Conservation (phyloP, 2,888 invertebrate species). For the Rugalucina vietnamica region DNA sequence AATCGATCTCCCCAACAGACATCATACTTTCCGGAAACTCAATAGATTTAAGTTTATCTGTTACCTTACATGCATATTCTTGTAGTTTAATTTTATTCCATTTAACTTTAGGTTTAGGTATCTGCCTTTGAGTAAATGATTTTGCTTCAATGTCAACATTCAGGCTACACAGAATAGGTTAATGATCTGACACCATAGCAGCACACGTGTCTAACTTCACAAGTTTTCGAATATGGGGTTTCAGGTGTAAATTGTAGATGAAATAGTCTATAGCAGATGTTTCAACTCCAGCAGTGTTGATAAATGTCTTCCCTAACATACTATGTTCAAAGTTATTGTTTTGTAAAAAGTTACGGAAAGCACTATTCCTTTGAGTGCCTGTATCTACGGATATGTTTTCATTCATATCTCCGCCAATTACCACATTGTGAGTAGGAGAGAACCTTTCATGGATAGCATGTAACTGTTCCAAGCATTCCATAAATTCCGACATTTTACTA, state of each 20-base stretch:
- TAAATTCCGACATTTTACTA: not conserved
- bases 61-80: not conserved
- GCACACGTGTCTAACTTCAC: not conserved
- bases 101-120: not conserved
- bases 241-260: no score
- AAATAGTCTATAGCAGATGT: no score
- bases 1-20: not conserved
- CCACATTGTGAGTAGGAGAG: not conserved
- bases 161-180: not conserved
- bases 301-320: no score
- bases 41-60: not conserved
- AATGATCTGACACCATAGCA: not conserved
- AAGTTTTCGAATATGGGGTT: no score
- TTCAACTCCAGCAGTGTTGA: no score
- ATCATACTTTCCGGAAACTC: not conserved
- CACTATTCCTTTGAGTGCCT: not conserved
- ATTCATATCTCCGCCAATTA: not conserved
- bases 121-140: not conserved
- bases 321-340: no score
- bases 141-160: not conserved
- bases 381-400: not conserved
- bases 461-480: not conserved
- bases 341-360: no score
- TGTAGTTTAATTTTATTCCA: not conserved
- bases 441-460: not conserved